These are phyloP conservation scores for Paraplagusia blochii DNA, from an alignment of 2,113 vertebrate genomes.

Conservation along the genomic window DNA sequence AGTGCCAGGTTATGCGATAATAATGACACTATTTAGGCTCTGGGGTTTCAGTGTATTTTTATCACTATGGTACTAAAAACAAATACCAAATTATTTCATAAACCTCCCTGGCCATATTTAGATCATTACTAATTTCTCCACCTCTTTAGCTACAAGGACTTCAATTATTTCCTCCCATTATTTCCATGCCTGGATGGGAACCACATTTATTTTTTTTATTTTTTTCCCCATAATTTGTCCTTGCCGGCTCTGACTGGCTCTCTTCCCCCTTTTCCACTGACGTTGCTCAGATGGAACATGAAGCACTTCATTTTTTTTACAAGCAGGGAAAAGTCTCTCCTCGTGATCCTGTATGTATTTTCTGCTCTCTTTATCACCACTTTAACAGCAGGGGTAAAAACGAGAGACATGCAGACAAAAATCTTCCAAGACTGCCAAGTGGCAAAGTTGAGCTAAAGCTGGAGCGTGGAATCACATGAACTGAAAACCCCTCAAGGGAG, in stretches of 20 bases:
- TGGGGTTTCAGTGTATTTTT: constrained; percentile 35
- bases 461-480: constrained; percentile 72
- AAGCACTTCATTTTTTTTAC: constrained; percentile 62
- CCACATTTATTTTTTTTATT: constrained; percentile 38
- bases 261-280: constrained; percentile 43
- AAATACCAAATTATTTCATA: constrained; percentile 53
- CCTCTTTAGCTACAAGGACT: constrained; percentile 30
- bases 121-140: constrained; percentile 48
- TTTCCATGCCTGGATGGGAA: constrained; percentile 58
- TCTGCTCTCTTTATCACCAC: constrained; percentile 68
- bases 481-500: constrained; percentile 69
- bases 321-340: constrained; percentile 53
- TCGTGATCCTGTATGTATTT: constrained; percentile 67
- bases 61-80: constrained; percentile 48
- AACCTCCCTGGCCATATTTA: constrained; percentile 45
- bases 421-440: constrained; percentile 67
- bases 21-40: constrained; percentile 37
- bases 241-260: constrained; percentile 34
- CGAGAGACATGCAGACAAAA: constrained; percentile 61
- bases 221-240: constrained; percentile 38
- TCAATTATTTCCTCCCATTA: constrained; percentile 58
- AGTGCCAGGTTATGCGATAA: constrained; percentile 47
- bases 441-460: constrained; percentile 77
- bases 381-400: constrained; percentile 69
- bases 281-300: constrained; percentile 44